Evolutionary conservation across 2,797 vertebrate species (phyloP).

Genomic region (Notolepis coatsorum): DNA sequence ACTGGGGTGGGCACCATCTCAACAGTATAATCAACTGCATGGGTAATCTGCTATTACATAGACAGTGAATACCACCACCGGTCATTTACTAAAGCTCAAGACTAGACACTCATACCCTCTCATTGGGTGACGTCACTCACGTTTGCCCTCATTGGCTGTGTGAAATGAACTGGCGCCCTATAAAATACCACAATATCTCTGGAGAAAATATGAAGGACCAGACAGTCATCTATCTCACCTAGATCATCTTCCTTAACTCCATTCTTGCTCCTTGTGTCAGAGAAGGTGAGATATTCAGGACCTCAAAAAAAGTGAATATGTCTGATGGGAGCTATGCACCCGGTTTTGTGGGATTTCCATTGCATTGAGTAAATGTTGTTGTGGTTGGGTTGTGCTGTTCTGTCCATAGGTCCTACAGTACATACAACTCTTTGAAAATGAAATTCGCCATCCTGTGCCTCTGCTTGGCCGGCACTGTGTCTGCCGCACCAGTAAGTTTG

Average conservation of each 20-base stretch:
- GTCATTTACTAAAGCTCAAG: constrained; percentile 79
- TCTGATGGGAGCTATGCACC: not conserved
- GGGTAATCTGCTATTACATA: constrained; percentile 72
- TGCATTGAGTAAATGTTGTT: not conserved
- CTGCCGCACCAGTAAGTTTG: constrained; percentile 76
- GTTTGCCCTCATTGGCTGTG: constrained; percentile 54
- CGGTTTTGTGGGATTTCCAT: not conserved
- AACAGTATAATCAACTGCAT: constrained; percentile 71
- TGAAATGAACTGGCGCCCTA: constrained; percentile 41
- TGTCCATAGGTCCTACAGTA: not conserved
- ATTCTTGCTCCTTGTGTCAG: not conserved
- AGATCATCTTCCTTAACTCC: constrained; percentile 15
- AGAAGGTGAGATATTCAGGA: constrained; percentile 58
- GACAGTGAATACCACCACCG: constrained; percentile 71
- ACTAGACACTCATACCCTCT: constrained; percentile 67
- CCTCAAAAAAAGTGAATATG: not conserved
- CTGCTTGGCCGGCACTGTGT: constrained; percentile 68
- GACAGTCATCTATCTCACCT: constrained; percentile 15
- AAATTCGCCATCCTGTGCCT: constrained; percentile 71
- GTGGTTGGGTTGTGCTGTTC: not conserved
- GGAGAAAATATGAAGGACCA: constrained; percentile 14
- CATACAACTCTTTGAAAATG: constrained; percentile 61
- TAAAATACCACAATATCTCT: constrained; percentile 56
- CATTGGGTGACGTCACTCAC: constrained; percentile 48
- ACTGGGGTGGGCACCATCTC: constrained; percentile 40